These are phyloP conservation scores for Galaxias olidus DNA, from an alignment of 2,797 vertebrate species.

Conservation along the genomic window DNA sequence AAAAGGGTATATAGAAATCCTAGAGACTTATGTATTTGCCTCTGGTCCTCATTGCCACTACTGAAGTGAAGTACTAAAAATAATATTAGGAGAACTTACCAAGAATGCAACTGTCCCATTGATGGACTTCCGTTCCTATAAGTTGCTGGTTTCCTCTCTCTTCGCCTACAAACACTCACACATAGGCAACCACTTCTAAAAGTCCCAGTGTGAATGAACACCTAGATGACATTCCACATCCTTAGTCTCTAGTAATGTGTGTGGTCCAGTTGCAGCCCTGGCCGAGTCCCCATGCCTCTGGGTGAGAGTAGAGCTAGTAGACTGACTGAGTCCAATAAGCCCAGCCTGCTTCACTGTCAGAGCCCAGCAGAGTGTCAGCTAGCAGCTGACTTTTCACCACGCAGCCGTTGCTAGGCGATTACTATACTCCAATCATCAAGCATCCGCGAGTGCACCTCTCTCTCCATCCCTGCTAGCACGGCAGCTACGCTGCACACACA, in stretches of 20 bases:
- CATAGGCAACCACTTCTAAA: constrained; percentile 12
- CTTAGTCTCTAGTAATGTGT: constrained; percentile 10
- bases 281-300: constrained; percentile 22
- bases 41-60: too few species aligned
- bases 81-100: too few species aligned
- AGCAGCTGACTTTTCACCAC: constrained; percentile 63
- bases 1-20: too few species aligned
- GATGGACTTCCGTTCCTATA: constrained; percentile 12
- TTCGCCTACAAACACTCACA: constrained; percentile 21
- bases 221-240: constrained; percentile 16
- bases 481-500: neutral
- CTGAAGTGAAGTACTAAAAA: too few species aligned
- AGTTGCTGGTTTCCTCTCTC: constrained; percentile 2
- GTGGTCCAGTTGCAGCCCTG: constrained; percentile 34
- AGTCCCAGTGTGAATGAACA: constrained; percentile 23
- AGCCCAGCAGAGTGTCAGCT: constrained; percentile 52
- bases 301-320: neutral
- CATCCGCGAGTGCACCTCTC: constrained; percentile 24
- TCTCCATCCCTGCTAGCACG: constrained; percentile 7
- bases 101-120: constrained; percentile 34
- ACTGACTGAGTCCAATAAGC: too few species aligned
- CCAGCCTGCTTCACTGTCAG: too few species aligned
- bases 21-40: too few species aligned
- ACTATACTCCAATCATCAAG: constrained; percentile 64
- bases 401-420: constrained; percentile 81